Percentiles rank a stretch among this genome's conserved stretches.
Conservation (phyloP, 2,888 invertebrate genomes). For the Diarsia dahlii region DNA sequence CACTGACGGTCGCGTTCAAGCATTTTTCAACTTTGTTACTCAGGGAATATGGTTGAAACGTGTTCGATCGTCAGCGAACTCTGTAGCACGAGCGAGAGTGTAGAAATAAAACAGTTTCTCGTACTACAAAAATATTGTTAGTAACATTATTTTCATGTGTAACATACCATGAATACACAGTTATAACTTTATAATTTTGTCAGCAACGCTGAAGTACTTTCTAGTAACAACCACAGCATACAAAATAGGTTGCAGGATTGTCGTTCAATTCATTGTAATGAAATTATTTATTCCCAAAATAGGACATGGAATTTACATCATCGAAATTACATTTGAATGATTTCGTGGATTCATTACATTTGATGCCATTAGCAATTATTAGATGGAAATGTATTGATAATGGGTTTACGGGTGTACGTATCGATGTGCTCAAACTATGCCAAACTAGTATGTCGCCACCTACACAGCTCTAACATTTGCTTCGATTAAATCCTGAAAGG, state of each 20-base stretch:
- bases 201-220: not conserved
- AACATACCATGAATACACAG: not conserved
- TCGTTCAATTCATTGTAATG: not conserved
- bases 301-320: not conserved
- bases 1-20: not conserved
- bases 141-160: not conserved
- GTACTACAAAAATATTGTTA: not conserved
- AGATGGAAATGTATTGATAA: not conserved
- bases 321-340: not conserved
- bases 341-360: not conserved
- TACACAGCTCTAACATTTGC: too few relatives aligned
- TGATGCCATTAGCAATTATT: not conserved
- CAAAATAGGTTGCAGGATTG: not conserved
- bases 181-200: not conserved
- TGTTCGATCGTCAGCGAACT: not conserved
- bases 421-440: too few relatives aligned
- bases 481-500: too few relatives aligned
- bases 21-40: not conserved
- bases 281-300: not conserved
- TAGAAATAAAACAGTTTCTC: not conserved
- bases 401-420: too few relatives aligned
- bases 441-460: too few relatives aligned
- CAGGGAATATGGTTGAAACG: not conserved
- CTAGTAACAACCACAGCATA: not conserved
- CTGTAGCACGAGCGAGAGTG: not conserved